phyloP scores from a whole-genome alignment of 2,113 vertebrate species.

The Arvicanthis niloticus region DNA sequence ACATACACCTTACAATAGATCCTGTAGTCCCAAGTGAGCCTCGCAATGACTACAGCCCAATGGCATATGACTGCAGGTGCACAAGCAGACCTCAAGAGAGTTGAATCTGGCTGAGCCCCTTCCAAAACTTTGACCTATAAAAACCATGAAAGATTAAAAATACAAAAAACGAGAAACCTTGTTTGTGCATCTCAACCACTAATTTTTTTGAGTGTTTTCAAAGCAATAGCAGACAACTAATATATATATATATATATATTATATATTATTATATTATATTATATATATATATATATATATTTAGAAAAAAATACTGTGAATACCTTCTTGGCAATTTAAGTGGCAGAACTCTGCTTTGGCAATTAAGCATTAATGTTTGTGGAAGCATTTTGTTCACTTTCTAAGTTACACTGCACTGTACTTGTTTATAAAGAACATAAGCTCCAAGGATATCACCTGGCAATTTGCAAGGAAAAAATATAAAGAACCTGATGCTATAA shows the following conservation, averaged over 20 bases:
- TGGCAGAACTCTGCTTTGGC: neutral
- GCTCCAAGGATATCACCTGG: slow-evolving; percentile 34
- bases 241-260: no score
- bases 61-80: no score
- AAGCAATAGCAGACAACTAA: neutral
- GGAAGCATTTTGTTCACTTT: slow-evolving; percentile 54
- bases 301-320: neutral
- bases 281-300: no score
- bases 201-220: slow-evolving; percentile 9
- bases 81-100: neutral
- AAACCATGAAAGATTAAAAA: neutral
- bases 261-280: no score
- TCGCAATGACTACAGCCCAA: neutral
- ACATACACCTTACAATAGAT: neutral
- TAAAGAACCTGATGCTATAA: neutral
- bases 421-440: slow-evolving; percentile 19
- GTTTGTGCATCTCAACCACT: neutral
- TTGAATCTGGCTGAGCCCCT: neutral
- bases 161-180: no score
- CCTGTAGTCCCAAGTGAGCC: neutral
- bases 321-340: slow-evolving; percentile 10
- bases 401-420: slow-evolving; percentile 22
- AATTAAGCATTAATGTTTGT: slow-evolving; percentile 50
- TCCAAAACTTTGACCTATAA: neutral
- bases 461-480: neutral